These are phyloP conservation scores for Periophthalmus modestus DNA, from an alignment of 2,113 vertebrate species.

Conservation along the genomic window DNA sequence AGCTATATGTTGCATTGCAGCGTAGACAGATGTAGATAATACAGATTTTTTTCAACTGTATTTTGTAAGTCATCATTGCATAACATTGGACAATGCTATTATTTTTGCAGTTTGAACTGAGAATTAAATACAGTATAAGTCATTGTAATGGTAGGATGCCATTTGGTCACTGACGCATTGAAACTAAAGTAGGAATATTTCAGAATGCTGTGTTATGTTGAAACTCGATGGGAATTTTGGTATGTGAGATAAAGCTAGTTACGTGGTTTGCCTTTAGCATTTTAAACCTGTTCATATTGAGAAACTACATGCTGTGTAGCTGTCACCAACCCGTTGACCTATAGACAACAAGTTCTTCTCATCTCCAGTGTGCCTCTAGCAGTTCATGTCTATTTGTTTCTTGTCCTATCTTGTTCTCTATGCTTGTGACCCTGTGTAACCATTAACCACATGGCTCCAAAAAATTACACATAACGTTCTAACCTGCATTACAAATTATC, in stretches of 20 bases:
- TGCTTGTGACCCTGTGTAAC: constrained; percentile 19
- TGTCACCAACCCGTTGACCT: constrained; percentile 28
- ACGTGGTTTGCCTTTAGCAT: neutral
- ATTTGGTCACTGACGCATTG: neutral
- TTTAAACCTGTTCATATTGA: neutral
- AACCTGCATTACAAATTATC: neutral
- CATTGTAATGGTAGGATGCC: neutral
- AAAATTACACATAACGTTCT: constrained; percentile 16
- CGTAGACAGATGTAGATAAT: neutral
- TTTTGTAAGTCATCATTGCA: too few species aligned
- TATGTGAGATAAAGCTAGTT: neutral
- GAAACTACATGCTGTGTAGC: neutral
- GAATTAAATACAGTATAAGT: neutral
- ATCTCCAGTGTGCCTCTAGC: constrained; percentile 23
- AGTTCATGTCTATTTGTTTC: neutral
- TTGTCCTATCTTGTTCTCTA: constrained; percentile 9
- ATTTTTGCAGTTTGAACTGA: neutral
- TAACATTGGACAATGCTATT: neutral
- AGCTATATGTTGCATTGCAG: neutral
- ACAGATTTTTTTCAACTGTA: neutral
- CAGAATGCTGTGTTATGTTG: neutral
- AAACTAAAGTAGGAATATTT: neutral
- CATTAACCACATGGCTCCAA: constrained; percentile 13
- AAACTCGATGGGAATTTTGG: neutral
- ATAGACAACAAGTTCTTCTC: constrained; percentile 25